Evolutionary conservation across 1,140 invertebrate species (phyloP).

Genomic region (Drosophila ananassae): DNA sequence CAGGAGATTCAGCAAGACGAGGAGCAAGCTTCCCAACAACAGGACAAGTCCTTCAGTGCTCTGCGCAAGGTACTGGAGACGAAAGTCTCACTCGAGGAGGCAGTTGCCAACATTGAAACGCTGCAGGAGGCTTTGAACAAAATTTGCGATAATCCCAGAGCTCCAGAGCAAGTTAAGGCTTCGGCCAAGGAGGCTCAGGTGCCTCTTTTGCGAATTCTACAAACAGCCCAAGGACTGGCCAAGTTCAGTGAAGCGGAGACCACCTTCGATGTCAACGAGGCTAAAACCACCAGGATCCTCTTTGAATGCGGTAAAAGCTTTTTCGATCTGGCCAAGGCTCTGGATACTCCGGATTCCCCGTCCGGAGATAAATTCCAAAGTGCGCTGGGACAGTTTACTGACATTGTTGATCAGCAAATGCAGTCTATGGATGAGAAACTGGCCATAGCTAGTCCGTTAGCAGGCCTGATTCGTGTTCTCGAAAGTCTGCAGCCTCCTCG

Average conservation of each 20-base stretch:
- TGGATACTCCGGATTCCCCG: constrained; percentile 37
- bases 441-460: constrained; percentile 50
- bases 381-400: constrained; percentile 51
- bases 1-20: constrained; percentile 77
- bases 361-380: constrained; percentile 34
- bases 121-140: constrained; percentile 57
- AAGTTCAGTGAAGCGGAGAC: constrained; percentile 65
- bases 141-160: constrained; percentile 48
- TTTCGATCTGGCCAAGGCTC: constrained; percentile 57
- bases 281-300: constrained; percentile 54
- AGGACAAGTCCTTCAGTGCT: constrained; percentile 71
- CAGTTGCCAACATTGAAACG: constrained; percentile 56
- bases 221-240: constrained; percentile 60
- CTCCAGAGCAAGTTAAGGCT: constrained; percentile 9
- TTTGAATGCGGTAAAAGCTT: constrained; percentile 68
- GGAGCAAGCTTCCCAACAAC: constrained; percentile 57
- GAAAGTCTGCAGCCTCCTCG: constrained; percentile 47
- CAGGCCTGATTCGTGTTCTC: constrained; percentile 56
- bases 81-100: constrained; percentile 70
- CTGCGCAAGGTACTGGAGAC: constrained; percentile 69
- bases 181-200: constrained; percentile 69
- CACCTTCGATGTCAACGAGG: constrained; percentile 51
- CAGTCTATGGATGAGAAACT: constrained; percentile 40
- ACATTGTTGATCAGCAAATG: constrained; percentile 55
- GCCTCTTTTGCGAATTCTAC: constrained; percentile 47